Conservation (phyloP, 1,140 invertebrate species). For the Pseudachorutes palmiensis region DNA sequence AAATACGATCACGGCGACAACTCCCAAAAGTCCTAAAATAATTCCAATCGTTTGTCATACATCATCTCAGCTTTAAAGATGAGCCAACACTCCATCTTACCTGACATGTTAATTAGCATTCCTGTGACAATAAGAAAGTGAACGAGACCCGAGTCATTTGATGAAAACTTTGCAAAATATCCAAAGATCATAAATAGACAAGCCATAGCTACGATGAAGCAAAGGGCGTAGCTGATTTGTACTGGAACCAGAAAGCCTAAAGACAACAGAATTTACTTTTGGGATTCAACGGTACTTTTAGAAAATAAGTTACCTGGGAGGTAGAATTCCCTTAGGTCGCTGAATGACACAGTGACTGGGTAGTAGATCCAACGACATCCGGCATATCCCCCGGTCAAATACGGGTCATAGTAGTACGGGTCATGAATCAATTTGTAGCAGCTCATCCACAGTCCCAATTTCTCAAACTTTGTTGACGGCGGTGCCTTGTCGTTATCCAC, state of each 20-base stretch:
- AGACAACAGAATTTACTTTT: conserved; percentile 16
- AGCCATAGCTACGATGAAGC: conserved; percentile 19
- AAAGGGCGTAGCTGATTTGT: conserved; percentile 32
- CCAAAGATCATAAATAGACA: conserved; percentile 21
- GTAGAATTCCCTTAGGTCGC: conserved; percentile 23
- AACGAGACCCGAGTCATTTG: conserved; percentile 20
- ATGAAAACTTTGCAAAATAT: conserved; percentile 22
- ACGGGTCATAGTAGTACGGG: conserved; percentile 31
- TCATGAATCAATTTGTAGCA: conserved; percentile 31
- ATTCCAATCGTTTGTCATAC: background rate
- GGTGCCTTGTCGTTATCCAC: conserved; percentile 23
- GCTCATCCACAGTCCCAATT: conserved; percentile 31
- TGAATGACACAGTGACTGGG: conserved; percentile 23
- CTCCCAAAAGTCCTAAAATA: conserved; percentile 25
- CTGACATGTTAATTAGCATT: conserved; percentile 26
- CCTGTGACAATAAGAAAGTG: conserved; percentile 30
- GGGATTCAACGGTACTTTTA: background rate
- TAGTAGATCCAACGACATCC: conserved; percentile 34
- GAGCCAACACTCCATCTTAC: too few relatives aligned
- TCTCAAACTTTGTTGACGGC: conserved; percentile 22
- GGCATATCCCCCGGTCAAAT: conserved; percentile 21
- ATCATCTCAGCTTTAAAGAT: too few relatives aligned
- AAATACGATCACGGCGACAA: conserved; percentile 28
- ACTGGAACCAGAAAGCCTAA: conserved; percentile 33
- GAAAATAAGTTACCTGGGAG: conserved; percentile 22